Evolutionary conservation across 1,140 invertebrate species (phyloP), one percentile per base, ranked within the genome.

Genomic region (Cephus cinctus): DNA sequence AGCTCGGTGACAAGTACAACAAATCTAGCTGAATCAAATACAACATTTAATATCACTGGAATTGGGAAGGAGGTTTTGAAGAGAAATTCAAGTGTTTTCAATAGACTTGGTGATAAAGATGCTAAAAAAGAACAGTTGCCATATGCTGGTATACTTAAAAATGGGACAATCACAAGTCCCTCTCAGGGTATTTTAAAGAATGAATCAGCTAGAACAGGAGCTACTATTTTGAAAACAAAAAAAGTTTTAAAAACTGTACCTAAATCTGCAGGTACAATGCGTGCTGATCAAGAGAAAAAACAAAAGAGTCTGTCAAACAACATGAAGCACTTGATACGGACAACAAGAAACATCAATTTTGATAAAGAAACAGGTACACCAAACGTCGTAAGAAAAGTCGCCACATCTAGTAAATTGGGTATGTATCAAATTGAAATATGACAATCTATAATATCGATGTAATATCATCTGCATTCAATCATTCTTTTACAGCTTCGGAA

Each of bases 1-100:
- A 76, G 73, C 43, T 74, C 72, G 2, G 75, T 77, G 11, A 73
- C 71, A 0, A 76, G 74, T 47, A 76, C 75, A 1, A 77, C 75
- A 4, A 75, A 57, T 51, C 57, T 62, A 4, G 40, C 52, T 4
- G 73, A 76, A 35, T 50, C 50, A 2, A 56, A 52, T 4, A 63
- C 69, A 0, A 73, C 65, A 1, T 77, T 76, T 35, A 77, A 70
- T 30, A 56, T 76, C 5, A 75, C 74, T 19, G 75, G 74, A 1
- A 14, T 76, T 5, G 65, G 69, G 0, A 75, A 67, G 44, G 61
- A 75, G 9, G 48, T 65, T 15, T 50, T 67, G 6, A 76, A 75
- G 32, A 62, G 65, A 45, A 66, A 65, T 12, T 50, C 23, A 5
- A 75, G 67, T 44, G 75, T 77, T 20, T 77, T 77, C 31, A 75